phyloP scores from a whole-genome alignment of 2,888 invertebrate genomes.

The Spialia ferax region DNA sequence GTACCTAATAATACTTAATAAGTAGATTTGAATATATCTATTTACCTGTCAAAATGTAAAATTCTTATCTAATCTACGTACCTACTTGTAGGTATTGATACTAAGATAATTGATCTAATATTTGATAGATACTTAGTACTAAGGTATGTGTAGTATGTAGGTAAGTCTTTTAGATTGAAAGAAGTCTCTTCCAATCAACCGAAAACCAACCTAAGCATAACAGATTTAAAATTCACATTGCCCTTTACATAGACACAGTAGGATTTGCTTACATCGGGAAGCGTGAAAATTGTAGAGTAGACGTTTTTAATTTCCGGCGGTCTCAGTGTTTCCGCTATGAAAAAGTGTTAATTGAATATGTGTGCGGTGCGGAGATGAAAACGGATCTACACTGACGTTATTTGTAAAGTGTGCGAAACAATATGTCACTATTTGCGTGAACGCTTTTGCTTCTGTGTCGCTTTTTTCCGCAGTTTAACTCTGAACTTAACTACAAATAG shows the following conservation, averaged over 20 bases:
- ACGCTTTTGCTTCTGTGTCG: neutral
- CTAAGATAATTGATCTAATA: too few relatives aligned
- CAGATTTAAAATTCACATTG: neutral
- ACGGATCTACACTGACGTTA: slow-evolving; percentile 47
- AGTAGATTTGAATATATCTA: too few relatives aligned
- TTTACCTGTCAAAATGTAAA: too few relatives aligned
- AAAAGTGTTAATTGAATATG: slow-evolving; percentile 80
- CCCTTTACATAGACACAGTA: slow-evolving; percentile 6
- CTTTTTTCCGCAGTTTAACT: neutral
- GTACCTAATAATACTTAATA: too few relatives aligned
- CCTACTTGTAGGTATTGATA: too few relatives aligned
- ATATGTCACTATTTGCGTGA: neutral
- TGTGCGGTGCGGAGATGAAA: slow-evolving; percentile 51
- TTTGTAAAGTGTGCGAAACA: slow-evolving; percentile 34
- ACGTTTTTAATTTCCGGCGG: slow-evolving; percentile 80
- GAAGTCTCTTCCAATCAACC: too few relatives aligned
- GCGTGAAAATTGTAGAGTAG: slow-evolving; percentile 36
- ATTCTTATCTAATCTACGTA: too few relatives aligned
- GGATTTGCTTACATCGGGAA: slow-evolving; percentile 28
- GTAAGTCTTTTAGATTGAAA: too few relatives aligned
- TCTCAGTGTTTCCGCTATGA: slow-evolving; percentile 70
- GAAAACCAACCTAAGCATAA: neutral
- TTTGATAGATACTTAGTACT: too few relatives aligned
- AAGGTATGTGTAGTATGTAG: too few relatives aligned
- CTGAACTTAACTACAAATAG: neutral